Conservation (phyloP, 2,797 vertebrate species). For the Poeciliopsis paucimaculata region DNA sequence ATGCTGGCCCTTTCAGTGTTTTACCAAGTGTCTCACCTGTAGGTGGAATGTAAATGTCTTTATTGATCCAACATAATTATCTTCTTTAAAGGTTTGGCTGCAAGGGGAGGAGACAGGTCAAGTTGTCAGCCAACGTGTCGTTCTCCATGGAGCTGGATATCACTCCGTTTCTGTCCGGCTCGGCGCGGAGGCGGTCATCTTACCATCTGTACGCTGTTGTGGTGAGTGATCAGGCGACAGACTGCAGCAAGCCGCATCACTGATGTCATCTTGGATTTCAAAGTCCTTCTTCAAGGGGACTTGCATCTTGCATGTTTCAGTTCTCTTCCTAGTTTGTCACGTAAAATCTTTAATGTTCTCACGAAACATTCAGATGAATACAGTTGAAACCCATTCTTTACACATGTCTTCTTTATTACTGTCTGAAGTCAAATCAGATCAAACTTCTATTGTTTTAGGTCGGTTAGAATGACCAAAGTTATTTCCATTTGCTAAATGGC, state of each 20-base stretch:
- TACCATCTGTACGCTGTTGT: slow-evolving; percentile 87
- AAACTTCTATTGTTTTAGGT: neutral
- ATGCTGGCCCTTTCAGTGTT: neutral
- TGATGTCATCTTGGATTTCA: neutral
- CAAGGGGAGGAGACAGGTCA: slow-evolving; percentile 81
- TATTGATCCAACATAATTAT: neutral
- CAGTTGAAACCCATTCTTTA: neutral
- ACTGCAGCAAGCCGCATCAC: neutral
- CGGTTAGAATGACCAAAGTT: too few species aligned
- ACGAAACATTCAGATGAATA: neutral
- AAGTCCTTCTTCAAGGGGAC: too few species aligned
- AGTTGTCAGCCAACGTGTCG: slow-evolving; percentile 82
- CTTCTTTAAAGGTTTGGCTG: slow-evolving; percentile 82
- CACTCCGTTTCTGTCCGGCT: slow-evolving; percentile 77
- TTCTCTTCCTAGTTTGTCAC: too few species aligned
- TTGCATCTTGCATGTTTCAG: too few species aligned
- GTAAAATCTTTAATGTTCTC: too few species aligned
- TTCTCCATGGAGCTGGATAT: slow-evolving; percentile 85
- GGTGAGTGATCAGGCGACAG: slow-evolving; percentile 75
- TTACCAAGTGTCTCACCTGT: neutral
- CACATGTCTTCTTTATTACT: neutral
- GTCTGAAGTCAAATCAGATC: neutral
- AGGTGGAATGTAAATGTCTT: neutral
- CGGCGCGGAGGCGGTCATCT: slow-evolving; percentile 60
- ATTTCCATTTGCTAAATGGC: neutral